Evolutionary conservation across 2,888 invertebrate genomes (phyloP).

Genomic region (Amiota communis): DNA sequence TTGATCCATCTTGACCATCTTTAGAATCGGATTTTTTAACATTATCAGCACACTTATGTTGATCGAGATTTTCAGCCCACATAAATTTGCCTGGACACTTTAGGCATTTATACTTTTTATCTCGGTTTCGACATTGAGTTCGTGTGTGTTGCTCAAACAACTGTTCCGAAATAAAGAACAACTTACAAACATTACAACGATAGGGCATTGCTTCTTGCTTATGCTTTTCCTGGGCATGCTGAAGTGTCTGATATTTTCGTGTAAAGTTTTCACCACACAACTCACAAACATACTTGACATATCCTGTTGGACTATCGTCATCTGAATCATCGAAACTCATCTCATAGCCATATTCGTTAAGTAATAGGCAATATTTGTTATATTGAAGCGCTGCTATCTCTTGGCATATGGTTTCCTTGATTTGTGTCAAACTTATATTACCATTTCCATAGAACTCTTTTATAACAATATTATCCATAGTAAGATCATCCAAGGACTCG

Average conservation of each 20-base stretch:
- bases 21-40: constrained; percentile 33
- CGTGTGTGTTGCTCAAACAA: constrained; percentile 75
- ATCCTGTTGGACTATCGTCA: constrained; percentile 51
- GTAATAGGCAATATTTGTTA: constrained; percentile 62
- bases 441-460: constrained; percentile 42
- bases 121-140: constrained; percentile 68
- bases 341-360: constrained; percentile 68
- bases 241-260: constrained; percentile 62
- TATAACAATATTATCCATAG: constrained; percentile 52
- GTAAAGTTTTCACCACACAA: constrained; percentile 57
- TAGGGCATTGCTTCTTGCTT: constrained; percentile 73
- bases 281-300: constrained; percentile 57
- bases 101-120: constrained; percentile 61
- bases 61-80: constrained; percentile 66
- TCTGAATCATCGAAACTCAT: constrained; percentile 71
- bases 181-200: constrained; percentile 75
- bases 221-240: constrained; percentile 65
- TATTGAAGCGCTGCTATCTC: constrained; percentile 53
- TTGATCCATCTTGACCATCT: neutral
- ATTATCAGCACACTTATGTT: constrained; percentile 60
- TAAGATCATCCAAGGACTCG: constrained; percentile 45
- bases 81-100: constrained; percentile 69
- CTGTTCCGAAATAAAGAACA: constrained; percentile 75
- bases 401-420: constrained; percentile 52
- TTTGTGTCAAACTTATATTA: constrained; percentile 47